A percentile compares a stretch with the other conserved stretches of the same genome.
These are phyloP conservation scores for Hipposideros larvatus DNA, from an alignment of 2,797 vertebrate genomes.

Conservation along the genomic window DNA sequence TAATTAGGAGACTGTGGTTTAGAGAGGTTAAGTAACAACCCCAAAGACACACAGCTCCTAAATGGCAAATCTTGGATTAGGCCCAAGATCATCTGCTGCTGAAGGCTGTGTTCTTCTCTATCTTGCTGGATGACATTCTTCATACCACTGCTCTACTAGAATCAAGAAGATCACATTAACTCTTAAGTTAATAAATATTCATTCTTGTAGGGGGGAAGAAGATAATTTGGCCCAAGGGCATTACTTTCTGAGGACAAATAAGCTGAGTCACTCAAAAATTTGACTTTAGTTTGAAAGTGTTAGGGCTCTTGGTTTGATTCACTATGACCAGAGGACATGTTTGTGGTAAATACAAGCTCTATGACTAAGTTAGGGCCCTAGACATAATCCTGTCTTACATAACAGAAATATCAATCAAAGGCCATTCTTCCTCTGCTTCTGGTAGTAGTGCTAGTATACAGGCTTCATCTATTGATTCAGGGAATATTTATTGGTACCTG, in stretches of 20 bases:
- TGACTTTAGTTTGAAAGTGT: constrained; percentile 1
- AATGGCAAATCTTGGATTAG: too few species aligned
- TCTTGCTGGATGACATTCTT: background rate
- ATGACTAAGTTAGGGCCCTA: background rate
- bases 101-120: background rate
- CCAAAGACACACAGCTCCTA: background rate
- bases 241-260: constrained; percentile 18
- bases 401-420: background rate
- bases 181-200: background rate
- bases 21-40: background rate
- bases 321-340: background rate
- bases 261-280: background rate
- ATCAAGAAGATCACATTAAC: background rate
- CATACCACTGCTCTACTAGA: background rate
- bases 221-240: background rate
- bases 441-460: background rate
- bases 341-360: background rate
- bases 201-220: background rate
- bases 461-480: background rate
- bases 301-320: background rate
- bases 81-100: background rate
- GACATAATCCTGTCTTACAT: background rate
- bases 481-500: background rate
- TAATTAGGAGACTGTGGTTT: background rate
- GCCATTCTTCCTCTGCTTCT: background rate